phyloP scores from a whole-genome alignment of 2,888 invertebrate species.

The Silvanus unidentatus region DNA sequence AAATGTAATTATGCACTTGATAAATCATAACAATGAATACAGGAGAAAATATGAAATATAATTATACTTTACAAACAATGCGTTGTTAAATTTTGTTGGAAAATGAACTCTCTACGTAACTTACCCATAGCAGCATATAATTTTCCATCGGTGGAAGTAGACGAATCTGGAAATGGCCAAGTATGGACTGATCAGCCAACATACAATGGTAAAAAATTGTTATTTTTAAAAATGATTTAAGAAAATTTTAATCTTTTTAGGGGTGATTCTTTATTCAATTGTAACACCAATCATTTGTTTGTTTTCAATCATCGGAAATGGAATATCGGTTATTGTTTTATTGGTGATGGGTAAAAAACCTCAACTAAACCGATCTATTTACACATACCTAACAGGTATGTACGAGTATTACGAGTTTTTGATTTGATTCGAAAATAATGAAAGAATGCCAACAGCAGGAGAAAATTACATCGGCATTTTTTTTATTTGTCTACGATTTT shows the following conservation, averaged over 20 bases:
- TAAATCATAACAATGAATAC: not conserved
- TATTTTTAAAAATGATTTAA: not conserved
- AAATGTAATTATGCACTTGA: constrained; percentile 19
- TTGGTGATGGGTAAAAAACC: constrained; percentile 30
- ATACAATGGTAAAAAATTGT: constrained; percentile 15
- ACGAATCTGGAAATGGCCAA: constrained; percentile 16
- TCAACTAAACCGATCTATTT: constrained; percentile 36
- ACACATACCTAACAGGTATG: constrained; percentile 41
- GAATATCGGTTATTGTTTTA: constrained; percentile 35
- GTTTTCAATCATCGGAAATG: constrained; percentile 39
- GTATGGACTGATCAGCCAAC: constrained; percentile 25
- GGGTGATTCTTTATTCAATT: constrained; percentile 37
- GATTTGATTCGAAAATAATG: too few relatives aligned
- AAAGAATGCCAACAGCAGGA: too few relatives aligned
- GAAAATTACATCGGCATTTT: not conserved
- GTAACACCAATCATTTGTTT: constrained; percentile 37
- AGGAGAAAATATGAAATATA: constrained; percentile 14
- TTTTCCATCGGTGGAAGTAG: constrained; percentile 2
- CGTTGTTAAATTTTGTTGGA: not conserved
- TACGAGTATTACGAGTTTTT: too few relatives aligned
- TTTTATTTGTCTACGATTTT: too few relatives aligned
- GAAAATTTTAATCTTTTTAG: constrained; percentile 14
- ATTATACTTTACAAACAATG: constrained; percentile 14
- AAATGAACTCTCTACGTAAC: not conserved
- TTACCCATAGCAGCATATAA: not conserved